phyloP scores from a whole-genome alignment of 2,797 vertebrate genomes.

The Falco concolor region DNA sequence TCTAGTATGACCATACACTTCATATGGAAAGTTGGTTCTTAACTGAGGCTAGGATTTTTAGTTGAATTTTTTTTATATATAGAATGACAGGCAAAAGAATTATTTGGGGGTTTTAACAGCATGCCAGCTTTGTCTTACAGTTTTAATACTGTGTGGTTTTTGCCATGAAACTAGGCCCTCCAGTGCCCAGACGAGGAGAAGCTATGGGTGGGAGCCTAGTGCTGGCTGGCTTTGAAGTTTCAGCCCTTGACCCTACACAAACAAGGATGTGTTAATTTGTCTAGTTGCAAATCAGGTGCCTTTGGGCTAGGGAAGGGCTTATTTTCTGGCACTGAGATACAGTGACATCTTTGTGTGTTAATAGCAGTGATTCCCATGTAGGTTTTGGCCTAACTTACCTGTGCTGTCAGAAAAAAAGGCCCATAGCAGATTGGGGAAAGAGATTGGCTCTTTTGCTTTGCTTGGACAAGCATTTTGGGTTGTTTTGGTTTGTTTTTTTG shows the following conservation, averaged over 20 bases:
- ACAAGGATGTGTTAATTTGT: slow-evolving; percentile 21
- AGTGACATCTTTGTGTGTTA: slow-evolving; percentile 37
- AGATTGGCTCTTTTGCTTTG: slow-evolving; percentile 48
- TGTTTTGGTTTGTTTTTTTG: background rate
- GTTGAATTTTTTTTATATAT: slow-evolving; percentile 38
- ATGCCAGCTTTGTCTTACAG: background rate
- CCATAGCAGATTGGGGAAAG: slow-evolving; percentile 34
- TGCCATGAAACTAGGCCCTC: slow-evolving; percentile 47
- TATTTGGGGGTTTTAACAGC: background rate
- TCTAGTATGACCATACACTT: slow-evolving; percentile 42
- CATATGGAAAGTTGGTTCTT: slow-evolving; percentile 40
- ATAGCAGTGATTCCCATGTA: slow-evolving; percentile 17
- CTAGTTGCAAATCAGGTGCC: slow-evolving; percentile 55
- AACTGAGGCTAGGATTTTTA: slow-evolving; percentile 37
- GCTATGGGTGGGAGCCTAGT: slow-evolving; percentile 14
- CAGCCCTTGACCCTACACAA: slow-evolving; percentile 36
- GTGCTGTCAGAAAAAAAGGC: slow-evolving; percentile 56
- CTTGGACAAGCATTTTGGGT: slow-evolving; percentile 47
- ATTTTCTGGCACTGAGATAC: slow-evolving; percentile 25
- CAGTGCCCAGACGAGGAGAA: slow-evolving; percentile 45
- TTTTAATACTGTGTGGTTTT: slow-evolving; percentile 17
- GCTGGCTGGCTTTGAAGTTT: slow-evolving; percentile 35
- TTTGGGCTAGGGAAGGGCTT: slow-evolving; percentile 55
- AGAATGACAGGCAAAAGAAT: slow-evolving; percentile 33
- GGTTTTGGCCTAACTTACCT: slow-evolving; percentile 31